Base-by-base conservation (phyloP, 2,888 invertebrate species). In the Melieria crassipennis region DNA sequence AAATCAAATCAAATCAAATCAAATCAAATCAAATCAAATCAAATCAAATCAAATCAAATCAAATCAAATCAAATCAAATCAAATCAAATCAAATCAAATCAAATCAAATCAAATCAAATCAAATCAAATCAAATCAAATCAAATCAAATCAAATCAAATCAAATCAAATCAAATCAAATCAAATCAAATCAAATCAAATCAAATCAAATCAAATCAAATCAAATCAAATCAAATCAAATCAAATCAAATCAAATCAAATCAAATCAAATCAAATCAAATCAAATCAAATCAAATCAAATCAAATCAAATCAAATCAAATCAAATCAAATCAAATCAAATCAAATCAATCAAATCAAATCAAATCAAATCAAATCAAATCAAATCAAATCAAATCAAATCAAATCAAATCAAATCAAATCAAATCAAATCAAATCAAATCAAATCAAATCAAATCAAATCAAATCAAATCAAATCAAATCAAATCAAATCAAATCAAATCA, bases 61-160 rank as follows among this genome's bases (percentile, higher is more conserved):
- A 55, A 65, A 50, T 65, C 65, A 55, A 65, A 50, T 65, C 30
- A 1, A 30, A 30, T 30, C 30, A 1, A 30, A 30, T 30, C 30
- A 47, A 60, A 60, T 60, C 60, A 47, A 60, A 60, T 60, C 60
- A 47, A 60, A 60, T 60, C 60, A 47, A 60, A 60, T 65, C 55
- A 55, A 65, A 50, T 65, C 43, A 55, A 65, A 50, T 65, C 55
- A 58, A 66, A 56, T 58, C 58, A 42, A 66, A 56, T 66, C 66
- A 48, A 66, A 56, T 66, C 66, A 48, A 66, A 56, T 66, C 66
- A 42, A 66, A 56, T 66, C 66, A 42, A 66, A 56, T 66, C 58
- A 48, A 66, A 56, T 66, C 66, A 42, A 66, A 56, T 66, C 48
- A 42, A 66, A 56, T 66, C 66, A 48, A 58, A 56, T 66, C 58